A percentile compares a stretch with the other conserved stretches of the same genome.
These are phyloP conservation scores for Frieseomelitta varia DNA, from an alignment of 1,140 invertebrate genomes.

Conservation along the genomic window DNA sequence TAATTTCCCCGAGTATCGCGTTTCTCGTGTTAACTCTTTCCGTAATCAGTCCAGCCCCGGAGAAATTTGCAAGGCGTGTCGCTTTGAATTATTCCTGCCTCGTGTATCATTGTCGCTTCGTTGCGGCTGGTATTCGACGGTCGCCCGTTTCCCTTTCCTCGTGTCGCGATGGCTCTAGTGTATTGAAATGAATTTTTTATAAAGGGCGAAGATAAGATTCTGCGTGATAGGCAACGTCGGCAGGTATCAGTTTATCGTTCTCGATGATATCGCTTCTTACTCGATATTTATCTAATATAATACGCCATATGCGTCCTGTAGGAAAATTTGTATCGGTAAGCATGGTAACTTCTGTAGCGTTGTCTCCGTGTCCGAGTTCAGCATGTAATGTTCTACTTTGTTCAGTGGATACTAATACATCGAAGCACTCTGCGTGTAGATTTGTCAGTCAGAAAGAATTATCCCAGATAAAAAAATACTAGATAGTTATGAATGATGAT, in stretches of 20 bases:
- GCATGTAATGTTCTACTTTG: not conserved
- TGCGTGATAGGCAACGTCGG: not conserved
- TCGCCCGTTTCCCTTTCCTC: no score
- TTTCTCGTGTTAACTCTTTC: conserved; percentile 37
- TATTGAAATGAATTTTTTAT: conserved; percentile 5
- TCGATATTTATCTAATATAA: not conserved
- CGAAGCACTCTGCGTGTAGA: not conserved
- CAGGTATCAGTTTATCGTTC: not conserved
- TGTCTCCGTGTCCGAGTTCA: not conserved
- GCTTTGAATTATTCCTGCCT: conserved; percentile 20
- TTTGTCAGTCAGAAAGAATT: not conserved
- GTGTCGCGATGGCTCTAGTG: not conserved
- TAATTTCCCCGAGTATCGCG: conserved; percentile 48
- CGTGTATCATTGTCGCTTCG: not conserved
- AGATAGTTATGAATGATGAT: not conserved
- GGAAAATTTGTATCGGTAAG: not conserved
- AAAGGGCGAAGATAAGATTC: not conserved
- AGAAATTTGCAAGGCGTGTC: conserved; percentile 37
- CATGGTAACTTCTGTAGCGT: not conserved
- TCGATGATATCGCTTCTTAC: not conserved
- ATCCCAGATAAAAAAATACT: not conserved
- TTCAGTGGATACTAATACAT: not conserved
- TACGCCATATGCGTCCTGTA: not conserved
- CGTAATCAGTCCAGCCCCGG: conserved; percentile 5
- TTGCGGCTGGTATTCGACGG: no score